Conservation (phyloP, 2,113 vertebrate species). For the Equus przewalskii region DNA sequence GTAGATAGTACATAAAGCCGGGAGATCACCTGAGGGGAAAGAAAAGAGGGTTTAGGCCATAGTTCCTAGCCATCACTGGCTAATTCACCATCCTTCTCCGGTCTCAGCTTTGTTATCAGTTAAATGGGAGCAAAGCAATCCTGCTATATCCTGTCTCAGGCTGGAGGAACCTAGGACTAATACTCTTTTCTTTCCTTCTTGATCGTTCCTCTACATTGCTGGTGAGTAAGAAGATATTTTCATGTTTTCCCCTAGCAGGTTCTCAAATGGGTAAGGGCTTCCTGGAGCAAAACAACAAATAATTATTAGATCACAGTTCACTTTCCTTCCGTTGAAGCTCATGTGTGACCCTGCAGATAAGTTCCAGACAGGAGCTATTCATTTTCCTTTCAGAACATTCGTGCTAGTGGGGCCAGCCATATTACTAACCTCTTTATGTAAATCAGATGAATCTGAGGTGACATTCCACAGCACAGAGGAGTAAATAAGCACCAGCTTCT, state of each 20-base stretch:
- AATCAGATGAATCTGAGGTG: slow-evolving; percentile 48
- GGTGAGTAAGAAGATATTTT: neutral
- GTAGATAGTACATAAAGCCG: neutral
- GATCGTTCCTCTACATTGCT: neutral
- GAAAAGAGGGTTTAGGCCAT: neutral
- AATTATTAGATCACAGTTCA: slow-evolving; percentile 13
- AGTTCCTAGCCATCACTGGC: neutral
- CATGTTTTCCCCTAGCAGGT: neutral
- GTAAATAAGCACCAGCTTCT: slow-evolving; percentile 60
- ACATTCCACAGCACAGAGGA: neutral
- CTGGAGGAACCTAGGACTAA: neutral
- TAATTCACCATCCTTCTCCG: neutral
- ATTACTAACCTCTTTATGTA: slow-evolving; percentile 67
- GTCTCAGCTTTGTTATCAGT: neutral
- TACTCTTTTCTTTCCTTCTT: neutral
- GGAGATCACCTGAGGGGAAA: neutral
- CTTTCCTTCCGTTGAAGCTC: neutral
- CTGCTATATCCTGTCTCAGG: neutral
- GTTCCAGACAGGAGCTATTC: neutral
- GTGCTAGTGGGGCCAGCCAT: accelerated
- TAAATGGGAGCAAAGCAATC: neutral
- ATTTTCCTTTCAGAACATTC: slow-evolving; percentile 24
- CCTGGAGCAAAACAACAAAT: neutral
- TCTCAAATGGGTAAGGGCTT: neutral
- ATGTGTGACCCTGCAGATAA: neutral